phyloP scores from a whole-genome alignment of 1,140 invertebrate genomes.

The Lepidurus arcticus region DNA sequence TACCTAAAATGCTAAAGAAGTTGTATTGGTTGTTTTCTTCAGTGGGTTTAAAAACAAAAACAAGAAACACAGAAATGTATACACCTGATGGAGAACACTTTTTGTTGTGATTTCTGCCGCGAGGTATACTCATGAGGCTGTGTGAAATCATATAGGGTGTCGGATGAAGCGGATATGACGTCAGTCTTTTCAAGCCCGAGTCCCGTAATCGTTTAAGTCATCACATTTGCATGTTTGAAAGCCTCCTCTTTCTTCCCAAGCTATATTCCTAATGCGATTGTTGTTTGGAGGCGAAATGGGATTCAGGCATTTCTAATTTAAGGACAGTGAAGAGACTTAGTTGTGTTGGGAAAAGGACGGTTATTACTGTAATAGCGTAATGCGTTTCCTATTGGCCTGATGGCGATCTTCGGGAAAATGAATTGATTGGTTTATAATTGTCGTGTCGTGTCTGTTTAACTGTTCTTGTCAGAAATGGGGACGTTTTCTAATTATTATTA shows the following conservation, averaged over 20 bases:
- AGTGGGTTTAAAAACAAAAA: background rate
- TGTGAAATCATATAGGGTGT: background rate
- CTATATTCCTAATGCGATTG: background rate
- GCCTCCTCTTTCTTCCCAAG: background rate
- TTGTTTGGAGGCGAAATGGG: background rate
- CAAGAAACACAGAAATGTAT: background rate
- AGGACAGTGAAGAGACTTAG: background rate
- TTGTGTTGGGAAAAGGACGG: background rate
- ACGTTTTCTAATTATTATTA: no score
- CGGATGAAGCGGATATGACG: conserved; percentile 14
- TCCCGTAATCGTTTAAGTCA: conserved; percentile 17
- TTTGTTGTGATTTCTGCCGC: background rate
- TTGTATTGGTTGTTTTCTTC: background rate
- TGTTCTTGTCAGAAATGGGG: no score
- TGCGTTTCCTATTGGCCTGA: no score
- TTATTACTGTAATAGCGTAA: background rate
- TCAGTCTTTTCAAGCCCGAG: background rate
- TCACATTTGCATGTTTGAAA: conserved; percentile 15
- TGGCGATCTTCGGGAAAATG: no score
- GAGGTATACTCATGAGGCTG: background rate
- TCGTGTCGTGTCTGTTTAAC: no score
- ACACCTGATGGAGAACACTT: background rate
- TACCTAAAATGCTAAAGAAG: background rate
- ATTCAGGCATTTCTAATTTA: background rate
- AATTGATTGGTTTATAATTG: no score